A percentile compares a stretch with the other conserved stretches of the same genome.
These are phyloP conservation scores for Pycnonotus jocosus DNA, from an alignment of 2,113 vertebrate species.

Conservation along the genomic window DNA sequence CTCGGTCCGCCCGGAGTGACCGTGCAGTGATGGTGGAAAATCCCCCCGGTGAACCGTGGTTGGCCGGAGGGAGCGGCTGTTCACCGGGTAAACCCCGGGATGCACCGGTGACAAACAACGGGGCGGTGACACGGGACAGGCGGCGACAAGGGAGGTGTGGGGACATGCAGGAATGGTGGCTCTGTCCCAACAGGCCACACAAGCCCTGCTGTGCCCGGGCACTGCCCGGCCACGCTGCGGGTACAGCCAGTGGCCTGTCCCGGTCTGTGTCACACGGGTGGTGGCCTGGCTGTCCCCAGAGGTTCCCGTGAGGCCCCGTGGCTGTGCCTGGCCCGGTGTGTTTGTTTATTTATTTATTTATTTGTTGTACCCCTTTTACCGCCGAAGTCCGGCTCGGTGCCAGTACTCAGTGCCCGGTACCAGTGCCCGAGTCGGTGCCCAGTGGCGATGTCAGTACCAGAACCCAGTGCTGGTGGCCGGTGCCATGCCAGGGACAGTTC, in stretches of 20 bases:
- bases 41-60: fast-evolving
- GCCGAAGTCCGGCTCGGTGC: not conserved
- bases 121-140: not conserved
- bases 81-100: not conserved
- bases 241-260: not conserved
- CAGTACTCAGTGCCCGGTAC: not conserved
- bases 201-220: not conserved
- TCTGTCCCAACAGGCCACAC: too few species aligned
- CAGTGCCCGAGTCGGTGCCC: not conserved
- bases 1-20: not conserved
- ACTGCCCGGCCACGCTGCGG: not conserved
- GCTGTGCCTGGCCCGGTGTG: not conserved
- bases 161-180: fast-evolving
- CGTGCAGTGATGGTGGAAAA: fast-evolving
- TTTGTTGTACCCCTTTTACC: not conserved
- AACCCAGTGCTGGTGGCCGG: too few species aligned
- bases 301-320: not conserved
- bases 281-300: not conserved
- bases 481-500: not conserved
- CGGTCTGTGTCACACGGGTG: not conserved
- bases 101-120: fast-evolving
- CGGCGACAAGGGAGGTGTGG: not conserved
- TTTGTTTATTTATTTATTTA: not conserved
- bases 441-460: not conserved
- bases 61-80: not conserved